Evolutionary conservation across 2,888 invertebrate genomes (phyloP).

Genomic region (Nephrotoma appendiculata): DNA sequence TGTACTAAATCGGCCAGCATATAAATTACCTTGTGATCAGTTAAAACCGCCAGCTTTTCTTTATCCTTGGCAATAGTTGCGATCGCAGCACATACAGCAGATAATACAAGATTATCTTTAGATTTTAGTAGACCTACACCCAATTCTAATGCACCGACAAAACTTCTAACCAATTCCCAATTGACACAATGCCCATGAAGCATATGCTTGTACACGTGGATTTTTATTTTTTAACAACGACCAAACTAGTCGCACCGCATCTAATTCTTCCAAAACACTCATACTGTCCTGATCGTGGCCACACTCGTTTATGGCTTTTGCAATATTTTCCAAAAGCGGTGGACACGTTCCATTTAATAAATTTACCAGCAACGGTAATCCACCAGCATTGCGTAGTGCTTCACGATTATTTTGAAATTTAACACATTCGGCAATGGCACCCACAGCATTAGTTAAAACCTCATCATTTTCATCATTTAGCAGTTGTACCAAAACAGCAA

Average conservation of each 20-base stretch:
- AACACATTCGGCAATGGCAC: slow-evolving; percentile 77
- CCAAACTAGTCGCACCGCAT: slow-evolving; percentile 86
- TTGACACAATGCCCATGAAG: slow-evolving; percentile 84
- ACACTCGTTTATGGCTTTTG: slow-evolving; percentile 64
- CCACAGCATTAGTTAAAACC: slow-evolving; percentile 80
- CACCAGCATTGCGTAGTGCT: slow-evolving; percentile 52
- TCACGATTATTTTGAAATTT: slow-evolving; percentile 64
- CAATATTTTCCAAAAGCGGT: slow-evolving; percentile 76
- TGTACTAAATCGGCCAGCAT: slow-evolving; percentile 63
- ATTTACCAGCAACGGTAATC: slow-evolving; percentile 62
- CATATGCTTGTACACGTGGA: slow-evolving; percentile 71
- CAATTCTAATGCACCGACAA: slow-evolving; percentile 86
- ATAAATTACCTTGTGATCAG: slow-evolving; percentile 83
- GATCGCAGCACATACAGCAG: slow-evolving; percentile 82
- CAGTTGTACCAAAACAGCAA: slow-evolving; percentile 55
- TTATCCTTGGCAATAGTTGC: slow-evolving; percentile 80
- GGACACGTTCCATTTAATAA: slow-evolving; percentile 75
- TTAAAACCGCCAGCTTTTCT: slow-evolving; percentile 87
- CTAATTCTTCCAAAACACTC: slow-evolving; percentile 68
- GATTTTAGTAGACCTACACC: slow-evolving; percentile 80
- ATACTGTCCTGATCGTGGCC: slow-evolving; percentile 67
- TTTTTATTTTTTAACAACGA: slow-evolving; percentile 80
- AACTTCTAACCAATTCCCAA: slow-evolving; percentile 90
- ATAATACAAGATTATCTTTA: slow-evolving; percentile 62
- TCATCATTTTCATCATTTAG: slow-evolving; percentile 67